A percentile compares a stretch with the other conserved stretches of the same genome.
Conservation (phyloP, 1,140 invertebrate species). For the Aphelinus certus region DNA sequence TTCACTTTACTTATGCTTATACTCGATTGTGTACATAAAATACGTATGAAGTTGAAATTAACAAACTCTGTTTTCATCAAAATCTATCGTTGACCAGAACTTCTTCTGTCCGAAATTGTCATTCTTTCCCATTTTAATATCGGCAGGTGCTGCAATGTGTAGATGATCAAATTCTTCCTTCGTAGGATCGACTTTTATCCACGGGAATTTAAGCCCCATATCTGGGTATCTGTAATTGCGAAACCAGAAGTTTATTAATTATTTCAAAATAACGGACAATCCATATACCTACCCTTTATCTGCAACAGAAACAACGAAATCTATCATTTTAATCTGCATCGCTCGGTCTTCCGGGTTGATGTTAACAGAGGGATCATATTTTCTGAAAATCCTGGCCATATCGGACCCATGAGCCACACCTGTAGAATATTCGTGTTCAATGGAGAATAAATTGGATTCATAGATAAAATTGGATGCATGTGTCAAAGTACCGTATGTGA, state of each 20-base stretch:
- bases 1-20: too few species aligned
- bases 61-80: slow-evolving; percentile 59
- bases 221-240: slow-evolving; percentile 47
- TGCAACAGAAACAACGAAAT: slow-evolving; percentile 66
- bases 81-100: slow-evolving; percentile 67
- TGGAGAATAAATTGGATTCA: too few species aligned
- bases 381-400: slow-evolving; percentile 47
- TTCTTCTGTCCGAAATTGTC: slow-evolving; percentile 60
- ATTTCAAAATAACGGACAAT: background rate
- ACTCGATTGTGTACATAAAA: too few species aligned
- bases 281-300: slow-evolving; percentile 63
- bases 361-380: slow-evolving; percentile 40
- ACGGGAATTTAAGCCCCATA: slow-evolving; percentile 43
- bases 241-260: background rate
- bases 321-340: slow-evolving; percentile 64
- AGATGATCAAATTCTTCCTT: slow-evolving; percentile 60
- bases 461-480: too few species aligned
- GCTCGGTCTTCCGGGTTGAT: slow-evolving; percentile 53
- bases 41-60: too few species aligned
- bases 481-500: slow-evolving; percentile 61
- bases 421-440: slow-evolving; percentile 39
- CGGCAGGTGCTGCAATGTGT: slow-evolving; percentile 60
- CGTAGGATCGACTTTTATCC: slow-evolving; percentile 46
- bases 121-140: slow-evolving; percentile 56
- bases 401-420: slow-evolving; percentile 70